A percentile compares a stretch with the other conserved stretches of the same genome.
Conservation (phyloP, 2,888 invertebrate species). For the Eugnorisma glareosa region DNA sequence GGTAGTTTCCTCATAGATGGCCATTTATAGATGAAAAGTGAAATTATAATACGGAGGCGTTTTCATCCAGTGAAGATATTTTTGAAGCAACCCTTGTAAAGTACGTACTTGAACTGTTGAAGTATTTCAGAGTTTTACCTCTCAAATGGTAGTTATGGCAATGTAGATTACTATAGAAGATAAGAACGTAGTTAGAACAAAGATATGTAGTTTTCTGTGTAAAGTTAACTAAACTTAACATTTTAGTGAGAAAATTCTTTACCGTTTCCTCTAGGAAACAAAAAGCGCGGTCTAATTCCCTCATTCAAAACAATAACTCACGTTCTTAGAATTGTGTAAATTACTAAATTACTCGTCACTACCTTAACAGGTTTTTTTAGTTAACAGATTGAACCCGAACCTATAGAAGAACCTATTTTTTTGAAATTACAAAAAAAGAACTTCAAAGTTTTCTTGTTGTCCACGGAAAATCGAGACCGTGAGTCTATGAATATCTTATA, state of each 20-base stretch:
- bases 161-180: slow-evolving; percentile 8
- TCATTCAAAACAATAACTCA: neutral
- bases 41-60: slow-evolving; percentile 20
- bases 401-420: no score
- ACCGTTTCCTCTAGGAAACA: neutral
- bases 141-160: neutral
- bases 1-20: slow-evolving; percentile 14
- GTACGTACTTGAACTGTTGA: slow-evolving; percentile 14
- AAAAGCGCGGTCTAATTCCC: neutral
- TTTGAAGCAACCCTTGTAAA: slow-evolving; percentile 2
- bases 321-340: neutral
- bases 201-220: neutral
- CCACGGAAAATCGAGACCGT: neutral
- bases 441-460: neutral
- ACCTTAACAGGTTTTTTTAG: neutral
- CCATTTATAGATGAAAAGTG: slow-evolving; percentile 1
- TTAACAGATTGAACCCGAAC: neutral
- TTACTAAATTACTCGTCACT: neutral
- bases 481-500: neutral
- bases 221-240: neutral
- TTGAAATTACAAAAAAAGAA: no score
- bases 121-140: slow-evolving; percentile 10
- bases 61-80: slow-evolving; percentile 15
- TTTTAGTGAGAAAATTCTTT: neutral
- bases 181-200: slow-evolving; percentile 5